phyloP scores from a whole-genome alignment of 2,113 vertebrate species.

The Dunckerocampus dactyliophorus region DNA sequence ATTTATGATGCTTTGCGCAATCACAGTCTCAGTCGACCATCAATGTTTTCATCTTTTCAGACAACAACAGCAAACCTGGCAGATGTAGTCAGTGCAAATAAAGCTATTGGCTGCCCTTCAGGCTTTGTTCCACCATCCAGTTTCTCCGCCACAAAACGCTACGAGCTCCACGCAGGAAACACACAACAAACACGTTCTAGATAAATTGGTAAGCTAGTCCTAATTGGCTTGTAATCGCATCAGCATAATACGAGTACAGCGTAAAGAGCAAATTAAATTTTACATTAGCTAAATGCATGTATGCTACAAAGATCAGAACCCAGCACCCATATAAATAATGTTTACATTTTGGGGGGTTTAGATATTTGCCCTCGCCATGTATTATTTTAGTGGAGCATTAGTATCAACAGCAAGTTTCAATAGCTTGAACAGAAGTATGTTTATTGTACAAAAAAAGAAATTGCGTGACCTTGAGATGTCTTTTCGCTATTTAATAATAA shows the following conservation, averaged over 20 bases:
- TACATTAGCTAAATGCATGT: not conserved
- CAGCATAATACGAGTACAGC: conserved; percentile 36
- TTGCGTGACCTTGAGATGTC: no score
- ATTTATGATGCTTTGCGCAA: conserved; percentile 28
- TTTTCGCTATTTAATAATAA: no score
- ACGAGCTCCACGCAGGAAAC: conserved; percentile 46
- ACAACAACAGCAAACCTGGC: conserved; percentile 44
- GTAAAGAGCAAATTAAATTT: conserved; percentile 5
- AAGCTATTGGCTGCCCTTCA: conserved; percentile 54
- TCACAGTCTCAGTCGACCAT: conserved; percentile 20
- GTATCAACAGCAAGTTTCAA: no score
- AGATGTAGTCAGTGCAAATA: conserved; percentile 58
- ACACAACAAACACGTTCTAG: conserved; percentile 57
- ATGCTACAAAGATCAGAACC: conserved; percentile 5
- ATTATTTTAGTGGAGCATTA: no score
- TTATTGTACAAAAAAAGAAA: no score
- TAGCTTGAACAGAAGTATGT: no score
- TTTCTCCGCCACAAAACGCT: conserved; percentile 25
- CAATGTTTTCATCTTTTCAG: conserved; percentile 39
- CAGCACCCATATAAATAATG: conserved; percentile 1
- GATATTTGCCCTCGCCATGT: not conserved
- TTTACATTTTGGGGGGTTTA: no score
- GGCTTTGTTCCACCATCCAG: conserved; percentile 26
- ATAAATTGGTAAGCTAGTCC: conserved; percentile 63
- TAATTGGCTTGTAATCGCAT: conserved; percentile 72